Base-by-base conservation (phyloP, 2,113 vertebrate species). In the Taurulus bubalis region DNA sequence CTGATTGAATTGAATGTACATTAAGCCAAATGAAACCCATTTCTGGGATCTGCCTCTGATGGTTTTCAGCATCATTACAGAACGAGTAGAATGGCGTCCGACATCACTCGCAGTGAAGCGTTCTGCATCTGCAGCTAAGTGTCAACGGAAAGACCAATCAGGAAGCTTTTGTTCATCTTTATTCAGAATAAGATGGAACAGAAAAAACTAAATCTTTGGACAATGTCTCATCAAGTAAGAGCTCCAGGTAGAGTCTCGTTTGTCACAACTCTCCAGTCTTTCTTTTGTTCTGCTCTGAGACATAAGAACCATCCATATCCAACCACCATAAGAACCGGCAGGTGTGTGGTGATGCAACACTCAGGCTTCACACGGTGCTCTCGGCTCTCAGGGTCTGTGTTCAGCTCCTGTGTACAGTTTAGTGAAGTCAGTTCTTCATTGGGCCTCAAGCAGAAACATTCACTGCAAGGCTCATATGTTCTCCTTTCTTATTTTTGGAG, bases 1-100 rank as follows among this genome's bases (percentile, higher is more conserved):
- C 47, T 65, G 47, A 65, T 42, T 65, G 60, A 55, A 55, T 28
- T 74, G 71, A 63, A 74, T 64, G 59, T 64, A 53, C 51, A 53
- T 55, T 65, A 64, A 55, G 10, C 10, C 60, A 65, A 75, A 40
- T 75, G 6, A 40, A 65, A 26, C n/a, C 42, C 45, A 53, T 75
- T 75, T 55, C 45, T 40, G 34, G 14, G 45, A 65, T 75, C 40
- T 75, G n/a, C 60, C 71, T 24, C 42, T 74, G 22, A 62, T 63
- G 40, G 42, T 49, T 63, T 51, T 64, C 28, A 75, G 45, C 15
- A 65, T 65, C 9, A 65, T 65, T 38, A 40, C 16, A 14, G 24
- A 65, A 55, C 6, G 47, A 75, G 60, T 14, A 65, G 47, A 65
- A 75, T 40, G 51, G 73, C 60, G 26, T 40, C 73, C 32, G 20